Base-by-base conservation (phyloP, 2,888 invertebrate genomes). In the Cheilosia urbana region DNA sequence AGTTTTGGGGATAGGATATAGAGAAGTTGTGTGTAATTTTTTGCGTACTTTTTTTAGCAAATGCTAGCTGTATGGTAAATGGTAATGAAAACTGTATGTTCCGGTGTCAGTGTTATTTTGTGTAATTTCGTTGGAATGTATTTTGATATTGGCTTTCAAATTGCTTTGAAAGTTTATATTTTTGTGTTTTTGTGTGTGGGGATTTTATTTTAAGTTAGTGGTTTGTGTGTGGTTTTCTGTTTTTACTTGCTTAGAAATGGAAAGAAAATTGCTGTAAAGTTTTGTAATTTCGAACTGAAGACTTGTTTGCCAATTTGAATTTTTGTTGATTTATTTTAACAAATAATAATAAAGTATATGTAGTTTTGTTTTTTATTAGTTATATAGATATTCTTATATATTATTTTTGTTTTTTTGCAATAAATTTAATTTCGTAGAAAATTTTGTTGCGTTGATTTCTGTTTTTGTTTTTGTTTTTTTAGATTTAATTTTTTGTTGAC, bases 21-120 rank as follows among this genome's bases (percentile, higher is more conserved):
- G 51, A 73, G 58, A 81, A 66, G 69, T 76, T 79, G 51, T 72
- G 60, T 87, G 69, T 69, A 62, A 63, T 85, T 77, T 81, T 78
- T 65, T 88, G 78, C 69, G 87, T 87, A 89, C 69, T 72, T 75
- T 85, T 87, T 73, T 88, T 88, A 89, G 88, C 88, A 89, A 90
- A 89, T 90, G 90, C 90, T 92, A 92, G 90, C 92, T 92, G 89
- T 91, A 92, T 90, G 92, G 92, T 89, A 92, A 89, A 87, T 92
- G 92, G 90, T 92, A 92, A 89, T 90, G 88, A 88, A 91, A 92
- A 91, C 92, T 92, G 92, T 92, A 87, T 92, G 92, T 92, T 89
- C 92, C 92, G 92, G 92, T 92, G 92, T 92, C 92, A 92, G 92
- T 92, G 92, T 92, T 89, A 88, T 88, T 90, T 89, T 88, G 88